Conservation (phyloP, 2,113 vertebrate species). For the Hystrix cristata region DNA sequence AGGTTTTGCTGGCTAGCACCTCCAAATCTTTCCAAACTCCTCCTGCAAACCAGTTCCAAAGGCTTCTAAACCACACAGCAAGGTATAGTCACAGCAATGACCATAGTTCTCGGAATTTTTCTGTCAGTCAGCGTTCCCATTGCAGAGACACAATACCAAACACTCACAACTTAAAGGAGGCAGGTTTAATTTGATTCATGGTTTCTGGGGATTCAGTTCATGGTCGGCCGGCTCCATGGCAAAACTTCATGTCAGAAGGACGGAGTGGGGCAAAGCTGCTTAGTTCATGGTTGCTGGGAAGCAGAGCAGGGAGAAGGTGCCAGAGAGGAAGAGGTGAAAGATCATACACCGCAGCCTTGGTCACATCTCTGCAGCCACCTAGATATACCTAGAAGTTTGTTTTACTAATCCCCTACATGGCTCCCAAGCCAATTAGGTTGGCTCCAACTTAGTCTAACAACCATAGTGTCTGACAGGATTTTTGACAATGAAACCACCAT, state of each 20-base stretch:
- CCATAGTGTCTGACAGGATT: not conserved
- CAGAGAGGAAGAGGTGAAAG: not conserved
- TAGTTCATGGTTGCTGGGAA: not conserved
- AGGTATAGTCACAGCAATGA: not conserved
- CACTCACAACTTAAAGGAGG: not conserved
- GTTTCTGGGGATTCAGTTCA: not conserved
- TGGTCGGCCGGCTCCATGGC: not conserved
- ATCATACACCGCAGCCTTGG: too few species aligned
- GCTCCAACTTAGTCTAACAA: not conserved
- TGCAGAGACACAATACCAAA: too few species aligned
- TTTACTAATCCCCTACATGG: not conserved
- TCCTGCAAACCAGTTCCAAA: not conserved
- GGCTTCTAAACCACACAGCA: not conserved
- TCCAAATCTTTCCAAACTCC: too few species aligned
- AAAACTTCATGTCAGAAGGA: not conserved
- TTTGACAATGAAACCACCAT: not conserved
- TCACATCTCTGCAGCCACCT: not conserved
- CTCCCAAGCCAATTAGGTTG: not conserved
- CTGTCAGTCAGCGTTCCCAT: not conserved
- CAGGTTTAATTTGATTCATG: too few species aligned
- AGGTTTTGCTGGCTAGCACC: too few species aligned
- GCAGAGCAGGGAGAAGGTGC: not conserved
- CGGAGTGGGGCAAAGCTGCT: not conserved
- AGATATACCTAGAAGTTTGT: not conserved
- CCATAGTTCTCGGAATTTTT: not conserved